These are phyloP conservation scores for Gobio gobio DNA, from an alignment of 2,113 vertebrate genomes.

Conservation along the genomic window DNA sequence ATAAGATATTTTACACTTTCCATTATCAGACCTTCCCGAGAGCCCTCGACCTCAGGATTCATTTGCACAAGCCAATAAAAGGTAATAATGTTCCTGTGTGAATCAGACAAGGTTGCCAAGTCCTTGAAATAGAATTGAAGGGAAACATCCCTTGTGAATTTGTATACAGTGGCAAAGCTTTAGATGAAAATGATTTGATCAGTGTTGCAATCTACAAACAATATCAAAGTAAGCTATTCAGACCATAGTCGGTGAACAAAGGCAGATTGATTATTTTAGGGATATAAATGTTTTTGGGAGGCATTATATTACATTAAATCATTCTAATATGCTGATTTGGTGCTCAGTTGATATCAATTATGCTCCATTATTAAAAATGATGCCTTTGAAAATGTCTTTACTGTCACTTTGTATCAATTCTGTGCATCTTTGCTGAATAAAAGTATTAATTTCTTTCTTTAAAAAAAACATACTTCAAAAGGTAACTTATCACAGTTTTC, in stretches of 20 bases:
- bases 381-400: too few relatives aligned
- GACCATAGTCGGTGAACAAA: too few relatives aligned
- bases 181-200: conserved; percentile 77
- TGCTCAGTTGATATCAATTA: too few relatives aligned
- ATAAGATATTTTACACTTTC: conserved; percentile 65
- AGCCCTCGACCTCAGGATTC: conserved; percentile 67
- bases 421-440: too few relatives aligned
- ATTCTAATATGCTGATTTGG: too few relatives aligned
- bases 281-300: background rate
- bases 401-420: too few relatives aligned
- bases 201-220: conserved; percentile 52
- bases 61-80: conserved; percentile 73
- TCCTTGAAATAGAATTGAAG: conserved; percentile 73
- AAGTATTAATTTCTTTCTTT: too few relatives aligned
- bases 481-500: too few relatives aligned
- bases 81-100: conserved; percentile 70
- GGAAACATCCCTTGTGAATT: conserved; percentile 65
- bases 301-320: too few relatives aligned
- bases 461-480: too few relatives aligned
- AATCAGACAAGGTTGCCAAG: conserved; percentile 74
- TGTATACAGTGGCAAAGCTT: conserved; percentile 72
- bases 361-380: too few relatives aligned
- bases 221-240: background rate
- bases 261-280: background rate
- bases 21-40: conserved; percentile 58